Evolutionary conservation across 2,113 vertebrate species (phyloP).

Genomic region (Saguinus midas): DNA sequence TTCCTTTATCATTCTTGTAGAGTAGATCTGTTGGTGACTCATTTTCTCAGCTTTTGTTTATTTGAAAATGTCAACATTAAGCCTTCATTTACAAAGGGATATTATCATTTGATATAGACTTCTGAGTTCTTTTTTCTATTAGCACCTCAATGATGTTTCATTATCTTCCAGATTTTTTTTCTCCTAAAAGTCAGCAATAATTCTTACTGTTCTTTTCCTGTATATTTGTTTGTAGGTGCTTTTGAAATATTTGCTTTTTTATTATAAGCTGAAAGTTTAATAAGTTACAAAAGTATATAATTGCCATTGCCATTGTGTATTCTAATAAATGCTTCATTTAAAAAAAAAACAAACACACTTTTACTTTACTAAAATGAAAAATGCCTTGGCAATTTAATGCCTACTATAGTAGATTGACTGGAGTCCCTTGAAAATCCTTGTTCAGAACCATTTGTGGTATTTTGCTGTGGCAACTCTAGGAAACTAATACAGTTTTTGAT

Average conservation of each 20-base stretch:
- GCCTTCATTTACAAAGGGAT: background rate
- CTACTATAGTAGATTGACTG: background rate
- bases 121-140: background rate
- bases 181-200: background rate
- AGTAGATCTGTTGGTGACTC: background rate
- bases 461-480: background rate
- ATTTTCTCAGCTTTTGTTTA: background rate
- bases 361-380: background rate
- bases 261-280: background rate
- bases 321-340: background rate
- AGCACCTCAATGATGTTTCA: background rate
- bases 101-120: background rate
- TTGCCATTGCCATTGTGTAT: background rate
- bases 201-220: background rate
- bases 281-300: background rate
- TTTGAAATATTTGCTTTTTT: background rate
- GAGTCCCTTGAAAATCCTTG: background rate
- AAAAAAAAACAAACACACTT: background rate
- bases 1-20: background rate
- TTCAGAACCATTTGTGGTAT: background rate
- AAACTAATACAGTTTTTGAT: background rate
- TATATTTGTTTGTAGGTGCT: background rate
- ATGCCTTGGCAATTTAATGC: background rate
- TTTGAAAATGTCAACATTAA: background rate
- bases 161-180: background rate